Evolutionary conservation across 2,797 vertebrate genomes (phyloP), one percentile per base, ranked within the genome.

Genomic region (Pagetopsis macropterus): DNA sequence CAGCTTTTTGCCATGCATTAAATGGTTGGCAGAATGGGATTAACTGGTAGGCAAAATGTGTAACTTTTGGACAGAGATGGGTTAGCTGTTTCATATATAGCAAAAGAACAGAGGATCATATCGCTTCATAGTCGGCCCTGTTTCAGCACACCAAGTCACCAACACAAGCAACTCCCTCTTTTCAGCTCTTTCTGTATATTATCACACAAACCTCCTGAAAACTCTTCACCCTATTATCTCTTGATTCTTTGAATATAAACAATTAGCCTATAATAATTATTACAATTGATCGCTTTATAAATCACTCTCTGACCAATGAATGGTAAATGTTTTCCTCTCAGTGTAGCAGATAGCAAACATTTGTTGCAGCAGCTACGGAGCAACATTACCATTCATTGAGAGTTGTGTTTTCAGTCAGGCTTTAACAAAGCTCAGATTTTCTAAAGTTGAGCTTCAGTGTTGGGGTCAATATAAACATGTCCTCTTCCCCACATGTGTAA

Each of bases 391-490:
- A 48, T 71, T 37, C 9, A 52, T 70, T 16, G 61, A 2, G 15
- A 71, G 31, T 43, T 3, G 2, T 14, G 7, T 15, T 23, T 40
- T 7, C 48, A 27, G 21, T 27, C 27, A 5, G 27, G 27, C 27
- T 27, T 27, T 27, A 27, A 27, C 27, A 27, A 27, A 5, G 27
- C 4, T 27, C 27, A 27, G 27, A 37, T 37, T 2, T 37, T 37
- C 27, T 37, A 0, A 37, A 37, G 2, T 37, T 37, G 33, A 37
- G 33, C 33, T 37, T 37, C 33, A 9, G 33, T 37, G 33, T 37
- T 9, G 33, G 33, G 33, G 33, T 37, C 45, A 78, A 59, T 65
- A 51, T 15, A 49, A 56, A 40, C 41, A 65, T 63, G 13, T 58
- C 40, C 11, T 69, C 13, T 61, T 21, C 16, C 51, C 13, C 51